phyloP scores from a whole-genome alignment of 2,797 vertebrate species.

The Halcyon chelicuti region DNA sequence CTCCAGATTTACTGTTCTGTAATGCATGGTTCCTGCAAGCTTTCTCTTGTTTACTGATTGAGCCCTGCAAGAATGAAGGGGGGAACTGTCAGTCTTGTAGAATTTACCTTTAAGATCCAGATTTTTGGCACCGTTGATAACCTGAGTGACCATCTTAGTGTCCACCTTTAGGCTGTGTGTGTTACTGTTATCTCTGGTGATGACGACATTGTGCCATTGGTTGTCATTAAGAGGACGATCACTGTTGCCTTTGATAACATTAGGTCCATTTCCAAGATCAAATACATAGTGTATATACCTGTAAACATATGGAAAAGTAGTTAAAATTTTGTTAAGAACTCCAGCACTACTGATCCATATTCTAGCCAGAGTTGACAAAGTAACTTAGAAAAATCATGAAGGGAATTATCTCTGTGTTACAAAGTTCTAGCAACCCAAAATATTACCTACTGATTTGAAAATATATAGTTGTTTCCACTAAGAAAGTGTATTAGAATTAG shows the following conservation, averaged over 20 bases:
- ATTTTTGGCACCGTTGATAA: slow-evolving; percentile 98
- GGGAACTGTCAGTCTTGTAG: background rate
- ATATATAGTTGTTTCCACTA: background rate
- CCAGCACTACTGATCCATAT: fast-evolving
- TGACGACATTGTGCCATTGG: slow-evolving; percentile 98
- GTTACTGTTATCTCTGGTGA: slow-evolving; percentile 97
- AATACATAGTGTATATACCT: slow-evolving; percentile 99
- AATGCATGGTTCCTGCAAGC: background rate
- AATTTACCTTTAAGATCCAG: slow-evolving; percentile 93
- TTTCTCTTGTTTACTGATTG: background rate
- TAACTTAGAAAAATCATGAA: background rate
- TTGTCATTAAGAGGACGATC: slow-evolving; percentile 95
- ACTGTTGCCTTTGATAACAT: slow-evolving; percentile 97
- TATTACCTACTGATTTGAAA: background rate
- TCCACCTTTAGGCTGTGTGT: slow-evolving; percentile 96
- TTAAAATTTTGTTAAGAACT: background rate
- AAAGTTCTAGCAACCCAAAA: background rate
- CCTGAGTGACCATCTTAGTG: slow-evolving; percentile 90
- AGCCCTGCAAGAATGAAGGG: background rate
- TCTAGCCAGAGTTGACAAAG: background rate
- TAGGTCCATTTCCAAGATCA: slow-evolving; percentile 96
- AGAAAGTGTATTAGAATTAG: background rate
- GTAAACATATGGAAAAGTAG: background rate
- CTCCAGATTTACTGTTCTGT: background rate
- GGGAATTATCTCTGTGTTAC: background rate